These are phyloP conservation scores for Nipponacmea schrenckii DNA, from an alignment of 2,888 invertebrate genomes.

Conservation along the genomic window DNA sequence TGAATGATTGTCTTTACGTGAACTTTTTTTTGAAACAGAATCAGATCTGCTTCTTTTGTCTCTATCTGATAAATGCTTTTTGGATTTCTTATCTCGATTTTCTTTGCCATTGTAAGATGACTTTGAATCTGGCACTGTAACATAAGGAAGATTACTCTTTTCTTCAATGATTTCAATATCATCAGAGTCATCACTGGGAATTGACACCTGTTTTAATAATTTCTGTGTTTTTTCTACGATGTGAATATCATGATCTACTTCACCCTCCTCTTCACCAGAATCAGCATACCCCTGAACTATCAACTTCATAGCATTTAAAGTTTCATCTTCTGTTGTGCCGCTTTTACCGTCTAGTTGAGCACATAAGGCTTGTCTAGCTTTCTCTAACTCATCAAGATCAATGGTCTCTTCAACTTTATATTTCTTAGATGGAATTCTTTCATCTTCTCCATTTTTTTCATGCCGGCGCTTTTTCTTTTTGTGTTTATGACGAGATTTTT, in stretches of 20 bases:
- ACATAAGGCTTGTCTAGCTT: constrained; percentile 13
- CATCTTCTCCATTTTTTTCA: background rate
- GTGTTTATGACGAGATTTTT: constrained; percentile 52
- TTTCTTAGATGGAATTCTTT: constrained; percentile 9
- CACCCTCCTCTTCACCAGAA: constrained; percentile 66
- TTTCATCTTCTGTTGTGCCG: constrained; percentile 29
- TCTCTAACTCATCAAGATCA: constrained; percentile 17
- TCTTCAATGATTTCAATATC: constrained; percentile 25
- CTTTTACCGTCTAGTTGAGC: constrained; percentile 16
- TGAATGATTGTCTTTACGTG: background rate
- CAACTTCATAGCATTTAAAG: constrained; percentile 49
- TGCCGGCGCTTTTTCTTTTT: constrained; percentile 58
- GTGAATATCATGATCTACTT: constrained; percentile 55
- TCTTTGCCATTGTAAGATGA: background rate
- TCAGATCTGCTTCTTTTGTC: constrained; percentile 8
- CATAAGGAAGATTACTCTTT: constrained; percentile 8
- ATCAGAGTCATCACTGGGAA: constrained; percentile 11
- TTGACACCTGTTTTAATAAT: background rate
- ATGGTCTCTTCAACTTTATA: constrained; percentile 1
- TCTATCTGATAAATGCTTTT: background rate
- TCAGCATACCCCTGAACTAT: constrained; percentile 60
- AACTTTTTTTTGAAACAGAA: no score
- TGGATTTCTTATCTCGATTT: constrained; percentile 1
- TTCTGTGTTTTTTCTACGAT: background rate
- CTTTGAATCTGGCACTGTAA: background rate